A percentile compares a stretch with the other conserved stretches of the same genome.
These are phyloP conservation scores for Melitaea cinxia DNA, from an alignment of 1,140 invertebrate species.

Conservation along the genomic window DNA sequence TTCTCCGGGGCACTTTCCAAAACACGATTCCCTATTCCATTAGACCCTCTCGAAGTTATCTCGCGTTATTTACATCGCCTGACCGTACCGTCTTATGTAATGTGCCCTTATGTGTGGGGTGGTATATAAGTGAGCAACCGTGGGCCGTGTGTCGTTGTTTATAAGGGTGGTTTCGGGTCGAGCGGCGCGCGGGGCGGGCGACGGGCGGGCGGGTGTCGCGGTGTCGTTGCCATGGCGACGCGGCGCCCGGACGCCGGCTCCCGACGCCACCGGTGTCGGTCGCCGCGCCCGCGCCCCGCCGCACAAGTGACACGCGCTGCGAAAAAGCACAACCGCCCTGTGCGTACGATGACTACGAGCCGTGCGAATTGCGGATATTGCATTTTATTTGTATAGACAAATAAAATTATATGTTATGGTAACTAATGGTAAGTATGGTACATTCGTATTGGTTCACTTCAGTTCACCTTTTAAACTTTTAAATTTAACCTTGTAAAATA, in stretches of 20 bases:
- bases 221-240: constrained; percentile 84
- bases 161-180: constrained; percentile 55
- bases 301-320: constrained; percentile 78
- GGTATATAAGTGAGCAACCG: constrained; percentile 68
- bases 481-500: too few relatives aligned
- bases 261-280: constrained; percentile 84
- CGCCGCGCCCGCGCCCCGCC: constrained; percentile 83
- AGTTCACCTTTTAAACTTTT: too few relatives aligned
- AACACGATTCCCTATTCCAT: constrained; percentile 80
- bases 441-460: too few relatives aligned
- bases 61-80: constrained; percentile 80
- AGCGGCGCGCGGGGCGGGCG: constrained; percentile 42
- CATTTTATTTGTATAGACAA: neutral
- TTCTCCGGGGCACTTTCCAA: constrained; percentile 78
- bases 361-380: constrained; percentile 4
- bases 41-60: constrained; percentile 79
- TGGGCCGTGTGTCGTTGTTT: constrained; percentile 53
- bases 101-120: constrained; percentile 61
- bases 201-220: constrained; percentile 65
- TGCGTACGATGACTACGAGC: constrained; percentile 38
- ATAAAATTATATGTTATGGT: neutral
- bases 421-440: neutral
- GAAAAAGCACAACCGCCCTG: constrained; percentile 79
- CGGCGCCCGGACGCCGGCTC: constrained; percentile 77
- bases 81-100: constrained; percentile 78